Evolutionary conservation across 2,888 invertebrate genomes (phyloP).

Genomic region (Melinopterus prodromus): DNA sequence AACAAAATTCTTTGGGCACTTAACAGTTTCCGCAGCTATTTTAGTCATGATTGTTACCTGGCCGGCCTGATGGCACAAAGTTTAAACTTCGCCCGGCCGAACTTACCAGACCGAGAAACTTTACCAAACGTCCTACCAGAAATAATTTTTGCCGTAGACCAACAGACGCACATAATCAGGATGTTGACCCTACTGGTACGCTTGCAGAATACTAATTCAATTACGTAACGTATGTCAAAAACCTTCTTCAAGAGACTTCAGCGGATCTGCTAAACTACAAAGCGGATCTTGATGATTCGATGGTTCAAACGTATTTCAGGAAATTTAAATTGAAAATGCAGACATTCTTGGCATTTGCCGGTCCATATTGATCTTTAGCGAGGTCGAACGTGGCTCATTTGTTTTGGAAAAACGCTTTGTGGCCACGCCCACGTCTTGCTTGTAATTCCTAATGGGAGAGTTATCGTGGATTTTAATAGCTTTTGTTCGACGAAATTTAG

Average conservation of each 20-base stretch:
- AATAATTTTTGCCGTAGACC: neutral
- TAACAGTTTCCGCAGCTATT: conserved; percentile 4
- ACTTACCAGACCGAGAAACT: neutral
- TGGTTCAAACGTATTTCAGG: no score
- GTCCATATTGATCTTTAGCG: neutral
- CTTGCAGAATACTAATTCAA: neutral
- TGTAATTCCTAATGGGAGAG: neutral
- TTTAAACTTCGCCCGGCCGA: neutral
- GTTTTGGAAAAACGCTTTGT: neutral
- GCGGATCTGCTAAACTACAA: no score
- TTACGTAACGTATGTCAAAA: neutral
- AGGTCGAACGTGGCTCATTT: neutral
- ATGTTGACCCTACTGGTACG: neutral
- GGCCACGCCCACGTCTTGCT: neutral
- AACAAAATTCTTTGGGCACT: neutral
- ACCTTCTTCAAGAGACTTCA: neutral
- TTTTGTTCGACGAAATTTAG: neutral
- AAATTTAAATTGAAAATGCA: neutral
- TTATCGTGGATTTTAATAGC: neutral
- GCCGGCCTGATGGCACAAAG: neutral
- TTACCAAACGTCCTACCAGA: neutral
- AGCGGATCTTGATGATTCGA: neutral
- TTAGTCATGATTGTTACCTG: neutral
- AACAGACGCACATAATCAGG: neutral
- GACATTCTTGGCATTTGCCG: neutral